Base-by-base conservation (phyloP, 2,888 invertebrate genomes). In the Cosmia trapezina region DNA sequence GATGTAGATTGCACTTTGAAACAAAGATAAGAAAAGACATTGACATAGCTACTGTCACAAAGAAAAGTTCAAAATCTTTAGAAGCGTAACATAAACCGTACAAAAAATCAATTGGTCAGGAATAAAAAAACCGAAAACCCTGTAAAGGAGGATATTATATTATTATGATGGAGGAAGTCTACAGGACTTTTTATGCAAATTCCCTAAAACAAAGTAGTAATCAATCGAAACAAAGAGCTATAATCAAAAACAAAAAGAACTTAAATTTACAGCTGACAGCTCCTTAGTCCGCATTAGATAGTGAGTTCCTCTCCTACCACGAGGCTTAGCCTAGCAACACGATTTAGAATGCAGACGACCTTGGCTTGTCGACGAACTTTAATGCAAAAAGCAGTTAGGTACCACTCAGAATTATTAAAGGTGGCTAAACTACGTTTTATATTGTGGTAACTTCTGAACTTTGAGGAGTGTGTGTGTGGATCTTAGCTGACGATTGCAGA, bases 331-430 rank as follows among this genome's bases (percentile, higher is more conserved):
- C n/a, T 83, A 63, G 79, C 56, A 74, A 83, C 80, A 60, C 11
- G 11, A 14, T 64, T 45, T 83, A 70, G 62, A 83, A 83, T 74
- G 80, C 37, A 37, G 47, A 64, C 53, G 69, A 70, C 80, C 80
- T 83, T 83, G 68, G 77, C 4, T 33, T 49, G 60, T 43, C 19
- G 47, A 60, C 7, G 57, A 73, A 65, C 68, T 83, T 67, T 49
- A 62, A 7, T 19, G 64, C 68, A 56, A 65, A 64, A 63, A 64
- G n/a, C 28, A n/a, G 8, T 64, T 56, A 53, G 28, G 28, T 28
- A 28, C 28, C 28, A 37, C 22, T 12, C 17, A n/a, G 28, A 33
- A 17, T 28, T 33, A 37, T 28, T 14, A 37, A 33, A 63, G 22
- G 17, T 60, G 41, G 8, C 41, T 49, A 2, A 17, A 53, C 63